Conservation (phyloP, 2,113 vertebrate species). For the Pteronura brasiliensis region DNA sequence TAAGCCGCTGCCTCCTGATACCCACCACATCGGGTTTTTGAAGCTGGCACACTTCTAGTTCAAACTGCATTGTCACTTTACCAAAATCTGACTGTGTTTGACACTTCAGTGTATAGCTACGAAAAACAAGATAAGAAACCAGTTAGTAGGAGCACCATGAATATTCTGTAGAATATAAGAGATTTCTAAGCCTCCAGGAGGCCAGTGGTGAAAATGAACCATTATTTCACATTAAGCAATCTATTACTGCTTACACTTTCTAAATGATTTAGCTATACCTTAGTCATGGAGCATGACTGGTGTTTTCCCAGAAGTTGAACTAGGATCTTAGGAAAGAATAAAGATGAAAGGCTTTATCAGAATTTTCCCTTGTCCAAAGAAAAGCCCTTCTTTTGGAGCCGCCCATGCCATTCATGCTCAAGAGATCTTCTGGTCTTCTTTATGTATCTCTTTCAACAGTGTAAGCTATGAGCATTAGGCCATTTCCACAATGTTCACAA, state of each 20-base stretch:
- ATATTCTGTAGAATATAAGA: conserved; percentile 46
- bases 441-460: conserved; percentile 6
- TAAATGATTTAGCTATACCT: conserved; percentile 34
- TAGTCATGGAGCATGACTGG: conserved; percentile 36
- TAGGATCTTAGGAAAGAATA: conserved; percentile 28
- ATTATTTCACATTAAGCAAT: conserved; percentile 40
- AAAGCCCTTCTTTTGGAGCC: conserved; percentile 44
- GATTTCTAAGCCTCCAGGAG: conserved; percentile 41
- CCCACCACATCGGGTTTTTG: conserved; percentile 88
- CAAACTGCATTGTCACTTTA: conserved; percentile 93
- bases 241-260: conserved; percentile 26
- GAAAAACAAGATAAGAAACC: conserved; percentile 59
- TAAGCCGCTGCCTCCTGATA: conserved; percentile 91
- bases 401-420: neutral
- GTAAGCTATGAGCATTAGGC: neutral
- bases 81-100: conserved; percentile 91
- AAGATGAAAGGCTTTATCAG: conserved; percentile 31
- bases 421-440: conserved; percentile 32
- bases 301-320: conserved; percentile 35
- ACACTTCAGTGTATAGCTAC: conserved; percentile 94
- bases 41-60: conserved; percentile 95
- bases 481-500: conserved; percentile 38
- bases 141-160: neutral
- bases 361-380: conserved; percentile 45
- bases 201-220: conserved; percentile 33